Conservation (phyloP, 2,888 invertebrate species). For the Zaprionus lineosus region DNA sequence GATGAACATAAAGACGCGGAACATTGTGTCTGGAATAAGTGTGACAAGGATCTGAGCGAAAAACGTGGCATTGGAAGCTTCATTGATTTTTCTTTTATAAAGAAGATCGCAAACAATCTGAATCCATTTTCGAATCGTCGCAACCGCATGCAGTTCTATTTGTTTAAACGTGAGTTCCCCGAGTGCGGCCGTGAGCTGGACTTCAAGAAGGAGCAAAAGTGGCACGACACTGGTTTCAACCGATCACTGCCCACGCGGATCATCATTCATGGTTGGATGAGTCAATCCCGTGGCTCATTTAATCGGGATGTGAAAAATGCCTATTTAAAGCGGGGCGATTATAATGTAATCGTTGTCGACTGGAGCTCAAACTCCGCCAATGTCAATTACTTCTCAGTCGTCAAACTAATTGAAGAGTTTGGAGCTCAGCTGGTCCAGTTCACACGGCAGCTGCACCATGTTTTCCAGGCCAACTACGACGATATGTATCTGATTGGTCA, state of each 20-base stretch:
- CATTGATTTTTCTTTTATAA: constrained; percentile 67
- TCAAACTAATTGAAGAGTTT: constrained; percentile 68
- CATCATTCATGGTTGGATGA: constrained; percentile 81
- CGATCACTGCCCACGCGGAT: constrained; percentile 74
- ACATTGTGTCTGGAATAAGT: constrained; percentile 68
- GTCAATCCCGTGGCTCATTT: constrained; percentile 74
- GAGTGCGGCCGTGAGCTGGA: constrained; percentile 68
- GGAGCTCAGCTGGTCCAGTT: constrained; percentile 73
- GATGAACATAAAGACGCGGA: constrained; percentile 69
- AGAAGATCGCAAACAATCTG: constrained; percentile 71
- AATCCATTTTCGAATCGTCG: constrained; percentile 62
- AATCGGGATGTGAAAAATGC: constrained; percentile 77
- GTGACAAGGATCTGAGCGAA: constrained; percentile 71
- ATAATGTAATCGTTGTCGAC: constrained; percentile 78
- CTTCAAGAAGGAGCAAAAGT: constrained; percentile 44
- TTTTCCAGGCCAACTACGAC: constrained; percentile 47
- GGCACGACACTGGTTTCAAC: constrained; percentile 66
- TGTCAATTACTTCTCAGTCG: constrained; percentile 76
- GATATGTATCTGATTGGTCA: constrained; percentile 81
- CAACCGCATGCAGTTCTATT: constrained; percentile 72
- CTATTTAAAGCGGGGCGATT: constrained; percentile 67
- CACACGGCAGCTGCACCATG: constrained; percentile 64
- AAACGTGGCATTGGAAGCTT: constrained; percentile 61
- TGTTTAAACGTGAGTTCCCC: constrained; percentile 68
- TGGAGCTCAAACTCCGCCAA: constrained; percentile 79